A percentile compares a stretch with the other conserved stretches of the same genome.
Evolutionary conservation across 2,113 vertebrate species (phyloP).

Genomic region (Hystrix cristata): DNA sequence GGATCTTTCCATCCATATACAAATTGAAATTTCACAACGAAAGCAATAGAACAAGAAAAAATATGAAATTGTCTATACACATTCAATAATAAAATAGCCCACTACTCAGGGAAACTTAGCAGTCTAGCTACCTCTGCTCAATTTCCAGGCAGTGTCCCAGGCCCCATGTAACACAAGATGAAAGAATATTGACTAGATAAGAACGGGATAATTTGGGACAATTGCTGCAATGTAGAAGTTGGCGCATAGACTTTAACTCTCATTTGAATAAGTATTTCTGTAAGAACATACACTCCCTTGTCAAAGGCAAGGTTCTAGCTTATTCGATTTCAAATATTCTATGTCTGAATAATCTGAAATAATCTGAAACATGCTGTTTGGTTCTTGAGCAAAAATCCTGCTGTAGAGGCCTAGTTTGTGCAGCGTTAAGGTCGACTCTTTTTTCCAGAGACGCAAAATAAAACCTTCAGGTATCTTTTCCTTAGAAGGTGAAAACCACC

Average conservation of each 20-base stretch:
- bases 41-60: conserved; percentile 3
- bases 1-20: not conserved
- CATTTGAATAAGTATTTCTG: not conserved
- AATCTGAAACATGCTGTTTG: not conserved
- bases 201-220: not conserved
- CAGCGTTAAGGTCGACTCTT: conserved; percentile 70
- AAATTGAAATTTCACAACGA: not conserved
- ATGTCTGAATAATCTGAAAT: not conserved
- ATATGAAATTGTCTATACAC: not conserved
- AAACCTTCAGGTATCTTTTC: conserved; percentile 76
- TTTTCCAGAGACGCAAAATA: conserved; percentile 76
- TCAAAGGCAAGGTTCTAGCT: conserved; percentile 32
- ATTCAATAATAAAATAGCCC: not conserved
- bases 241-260: not conserved
- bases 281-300: not conserved
- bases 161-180: not conserved
- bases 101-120: not conserved
- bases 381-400: not conserved
- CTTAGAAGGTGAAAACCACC: conserved; percentile 70
- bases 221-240: not conserved
- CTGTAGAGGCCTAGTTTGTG: not conserved
- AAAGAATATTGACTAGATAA: not conserved
- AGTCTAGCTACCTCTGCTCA: not conserved
- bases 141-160: not conserved
- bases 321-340: not conserved